These are phyloP conservation scores for Pogonocherus hispidulus DNA, from an alignment of 2,888 invertebrate species.

Conservation along the genomic window DNA sequence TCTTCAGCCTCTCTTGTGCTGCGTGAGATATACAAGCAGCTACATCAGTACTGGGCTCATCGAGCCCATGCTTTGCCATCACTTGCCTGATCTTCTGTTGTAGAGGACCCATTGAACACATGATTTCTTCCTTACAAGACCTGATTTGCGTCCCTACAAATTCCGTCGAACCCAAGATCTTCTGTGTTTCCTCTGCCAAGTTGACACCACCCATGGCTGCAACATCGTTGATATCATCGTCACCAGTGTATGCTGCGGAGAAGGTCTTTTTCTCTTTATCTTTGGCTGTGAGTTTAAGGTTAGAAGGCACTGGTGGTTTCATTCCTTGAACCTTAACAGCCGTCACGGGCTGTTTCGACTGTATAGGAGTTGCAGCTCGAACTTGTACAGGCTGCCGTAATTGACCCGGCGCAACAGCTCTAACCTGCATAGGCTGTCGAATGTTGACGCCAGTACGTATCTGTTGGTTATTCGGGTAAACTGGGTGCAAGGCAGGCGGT, in stretches of 20 bases:
- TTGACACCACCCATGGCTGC: conserved; percentile 99
- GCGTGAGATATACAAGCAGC: conserved; percentile 93
- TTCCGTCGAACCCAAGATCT: conserved; percentile 88
- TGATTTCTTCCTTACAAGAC: conserved; percentile 94
- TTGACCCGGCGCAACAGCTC: conserved; percentile 50
- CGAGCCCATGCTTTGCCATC: conserved; percentile 82
- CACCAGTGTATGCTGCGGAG: conserved; percentile 69
- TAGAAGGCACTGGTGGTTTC: conserved; percentile 73
- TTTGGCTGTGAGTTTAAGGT: conserved; percentile 72
- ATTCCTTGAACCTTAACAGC: conserved; percentile 46
- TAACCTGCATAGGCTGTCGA: conserved; percentile 59
- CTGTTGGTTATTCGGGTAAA: conserved; percentile 57
- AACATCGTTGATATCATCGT: conserved; percentile 98
- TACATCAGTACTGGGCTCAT: conserved; percentile 88
- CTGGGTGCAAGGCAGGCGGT: conserved; percentile 68
- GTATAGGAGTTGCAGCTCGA: conserved; percentile 60
- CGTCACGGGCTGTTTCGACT: conserved; percentile 48
- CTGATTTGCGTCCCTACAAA: conserved; percentile 83
- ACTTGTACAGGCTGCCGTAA: conserved; percentile 47
- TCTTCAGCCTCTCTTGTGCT: conserved; percentile 92
- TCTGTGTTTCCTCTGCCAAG: conserved; percentile 94
- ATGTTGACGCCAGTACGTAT: conserved; percentile 43
- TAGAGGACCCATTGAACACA: conserved; percentile 83
- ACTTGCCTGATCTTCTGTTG: conserved; percentile 83
- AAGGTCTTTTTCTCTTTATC: conserved; percentile 83